Evolutionary conservation across 2,113 vertebrate species (phyloP), one percentile per base, ranked within the genome.

Genomic region (Aleadryas rufinucha): DNA sequence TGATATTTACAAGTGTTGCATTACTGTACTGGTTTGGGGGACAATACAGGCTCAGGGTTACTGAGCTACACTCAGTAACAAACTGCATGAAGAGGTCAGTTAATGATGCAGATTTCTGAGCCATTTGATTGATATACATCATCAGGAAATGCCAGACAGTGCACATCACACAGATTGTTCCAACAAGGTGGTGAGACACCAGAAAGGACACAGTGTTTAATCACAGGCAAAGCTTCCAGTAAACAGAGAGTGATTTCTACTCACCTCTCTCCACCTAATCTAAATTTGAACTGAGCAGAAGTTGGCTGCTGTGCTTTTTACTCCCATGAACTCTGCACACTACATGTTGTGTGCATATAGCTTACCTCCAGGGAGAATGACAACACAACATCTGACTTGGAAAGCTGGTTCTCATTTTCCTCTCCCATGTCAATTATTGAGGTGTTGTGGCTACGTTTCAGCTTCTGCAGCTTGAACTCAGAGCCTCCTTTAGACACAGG

Each of bases 401-500:
- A 99, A 45, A 99, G 99, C 41, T 99, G 99, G 97, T 99, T 99
- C 98, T 99, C 99, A 0, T 99, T 99, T 97, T 99, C 99, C 93
- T 99, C 99, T 11, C 99, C 99, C 99, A 99, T 99, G 97, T 99
- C 99, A 68, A 99, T 99, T 95, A 99, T 99, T 52, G 99, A 99
- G 24, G 99, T 98, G 53, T 99, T 99, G 98, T 99, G 99, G 74
- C 99, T 99, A 76, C 99, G 98, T 86, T 99, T 99, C 71, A 99
- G 98, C 91, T 99, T 99, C 97, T 99, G 99, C 57, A 99, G 98
- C 96, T 99, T 99, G 98, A 99, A 99, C 95, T 99, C 99, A 0
- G 98, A 98, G 37, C 99, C 99, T 8, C 99, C 99, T 97, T 99
- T 99, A 83, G 99, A 99, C 76, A 99, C 99, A 0, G 99, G 99